A percentile compares a stretch with the other conserved stretches of the same genome.
Evolutionary conservation across 2,888 invertebrate species (phyloP).

Genomic region (Cosmopolites sordidus): DNA sequence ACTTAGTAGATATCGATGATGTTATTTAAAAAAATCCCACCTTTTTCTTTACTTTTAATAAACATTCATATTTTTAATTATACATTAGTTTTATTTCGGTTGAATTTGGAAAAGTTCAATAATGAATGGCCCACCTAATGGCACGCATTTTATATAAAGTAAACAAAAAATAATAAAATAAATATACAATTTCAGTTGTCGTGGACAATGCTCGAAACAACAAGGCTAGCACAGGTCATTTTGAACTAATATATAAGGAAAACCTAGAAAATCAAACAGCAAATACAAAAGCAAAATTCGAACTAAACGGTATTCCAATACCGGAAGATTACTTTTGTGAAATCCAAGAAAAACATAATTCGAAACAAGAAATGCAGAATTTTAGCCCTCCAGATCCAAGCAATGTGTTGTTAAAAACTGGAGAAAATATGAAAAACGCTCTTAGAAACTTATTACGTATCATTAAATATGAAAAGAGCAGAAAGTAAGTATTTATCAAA

Average conservation of each 20-base stretch:
- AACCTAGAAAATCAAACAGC: conserved; percentile 4
- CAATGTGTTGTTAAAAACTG: conserved; percentile 11
- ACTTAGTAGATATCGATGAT: too few relatives aligned
- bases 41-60: too few relatives aligned
- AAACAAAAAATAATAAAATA: too few relatives aligned
- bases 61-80: too few relatives aligned
- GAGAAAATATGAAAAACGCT: conserved; percentile 28
- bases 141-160: too few relatives aligned
- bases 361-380: background rate
- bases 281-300: conserved; percentile 9
- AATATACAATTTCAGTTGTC: conserved; percentile 52
- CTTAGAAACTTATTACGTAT: conserved; percentile 31
- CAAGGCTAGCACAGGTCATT: conserved; percentile 55
- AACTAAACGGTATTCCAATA: conserved; percentile 24
- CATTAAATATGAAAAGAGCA: conserved; percentile 30
- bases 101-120: too few relatives aligned
- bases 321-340: conserved; percentile 29
- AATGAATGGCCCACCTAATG: too few relatives aligned
- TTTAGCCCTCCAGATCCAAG: conserved; percentile 8
- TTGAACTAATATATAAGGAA: conserved; percentile 48
- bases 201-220: conserved; percentile 50
- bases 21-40: too few relatives aligned
- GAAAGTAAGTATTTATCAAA: too few relatives aligned
- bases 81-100: too few relatives aligned
- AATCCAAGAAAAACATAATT: conserved; percentile 3